Evolutionary conservation across 2,797 vertebrate genomes (phyloP), one percentile per base, ranked within the genome.

Genomic region (Sarcoramphus papa): DNA sequence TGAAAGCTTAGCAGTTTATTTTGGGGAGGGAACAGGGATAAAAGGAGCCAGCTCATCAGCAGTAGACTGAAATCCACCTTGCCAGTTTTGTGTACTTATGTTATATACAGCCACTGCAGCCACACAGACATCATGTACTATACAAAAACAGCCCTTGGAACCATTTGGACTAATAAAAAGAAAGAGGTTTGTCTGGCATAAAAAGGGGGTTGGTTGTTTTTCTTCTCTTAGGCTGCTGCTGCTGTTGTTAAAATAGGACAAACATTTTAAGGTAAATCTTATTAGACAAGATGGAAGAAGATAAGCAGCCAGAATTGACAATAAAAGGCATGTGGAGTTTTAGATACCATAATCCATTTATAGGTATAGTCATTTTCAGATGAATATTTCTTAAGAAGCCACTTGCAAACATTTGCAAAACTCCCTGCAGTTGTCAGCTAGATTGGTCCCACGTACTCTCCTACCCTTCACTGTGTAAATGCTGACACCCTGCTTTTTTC

Each of bases 331-430:
- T 89, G n/a, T 73, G 72, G 56, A 62, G 33, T 93, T 95, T 92
- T 68, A 95, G 93, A 97, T 96, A 92, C 11, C 62, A 59, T 72
- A 96, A 95, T 93, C 93, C 88, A 88, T 84, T 96, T 95, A 88
- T 76, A 96, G 68, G 41, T 82, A 92, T 47, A 93, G 59, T 89
- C 28, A 9, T 93, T 95, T 93, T 67, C 43, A 64, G 87, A 56
- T 75, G 27, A 91, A 19, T 87, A 57, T 92, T 95, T 94, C 75
- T 83, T 92, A 97, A 97, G 92, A 95, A 90, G 85, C 45, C 72
- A 50, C 88, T 92, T 96, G 95, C 91, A 96, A 93, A 90, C 92
- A 95, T 60, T 73, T 95, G 77, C 73, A 93, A 62, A 88, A 92
- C 47, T 93, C 73, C 25, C 53, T 94, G 69, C 69, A 86, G 47